These are phyloP conservation scores for Baryphthengus martii DNA, from an alignment of 2,113 vertebrate species.

Conservation along the genomic window DNA sequence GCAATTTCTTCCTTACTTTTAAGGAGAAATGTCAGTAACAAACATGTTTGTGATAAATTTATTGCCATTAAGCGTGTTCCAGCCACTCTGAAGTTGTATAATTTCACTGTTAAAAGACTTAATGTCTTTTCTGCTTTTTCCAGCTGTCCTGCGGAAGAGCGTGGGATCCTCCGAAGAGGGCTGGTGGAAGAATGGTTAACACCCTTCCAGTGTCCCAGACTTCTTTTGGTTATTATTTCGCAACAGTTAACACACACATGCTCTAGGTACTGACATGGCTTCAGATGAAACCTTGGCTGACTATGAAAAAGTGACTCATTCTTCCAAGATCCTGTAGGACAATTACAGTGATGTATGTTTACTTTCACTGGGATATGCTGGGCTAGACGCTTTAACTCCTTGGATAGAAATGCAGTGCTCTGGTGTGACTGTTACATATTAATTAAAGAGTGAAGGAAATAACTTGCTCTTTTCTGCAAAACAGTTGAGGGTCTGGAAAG, in stretches of 20 bases:
- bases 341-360: neutral
- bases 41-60: neutral
- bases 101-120: neutral
- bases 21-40: neutral
- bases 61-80: neutral
- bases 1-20: neutral
- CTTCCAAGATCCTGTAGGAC: neutral
- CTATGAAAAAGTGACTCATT: neutral
- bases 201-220: neutral
- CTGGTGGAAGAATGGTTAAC: neutral
- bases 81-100: neutral
- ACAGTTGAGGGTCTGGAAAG: neutral
- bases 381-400: neutral
- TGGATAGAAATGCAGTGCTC: neutral
- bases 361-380: neutral
- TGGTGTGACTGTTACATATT: neutral
- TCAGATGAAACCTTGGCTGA: neutral
- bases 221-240: neutral
- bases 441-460: neutral
- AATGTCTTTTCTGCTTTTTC: neutral
- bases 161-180: neutral
- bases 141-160: rapidly evolving
- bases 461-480: neutral
- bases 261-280: neutral
- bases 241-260: neutral